phyloP scores from a whole-genome alignment of 2,888 invertebrate species.

The Cinara cedri region DNA sequence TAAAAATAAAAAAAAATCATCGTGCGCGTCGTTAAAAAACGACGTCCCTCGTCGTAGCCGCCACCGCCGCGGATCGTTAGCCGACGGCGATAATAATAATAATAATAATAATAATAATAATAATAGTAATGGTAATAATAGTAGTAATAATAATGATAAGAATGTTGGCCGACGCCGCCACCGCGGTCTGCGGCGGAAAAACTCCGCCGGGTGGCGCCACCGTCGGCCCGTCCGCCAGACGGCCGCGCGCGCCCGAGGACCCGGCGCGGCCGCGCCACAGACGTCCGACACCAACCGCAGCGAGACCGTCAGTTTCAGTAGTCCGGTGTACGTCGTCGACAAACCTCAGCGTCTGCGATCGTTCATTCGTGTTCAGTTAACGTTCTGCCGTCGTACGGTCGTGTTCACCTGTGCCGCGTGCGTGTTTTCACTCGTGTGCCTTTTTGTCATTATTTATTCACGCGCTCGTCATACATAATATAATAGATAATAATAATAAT shows the following conservation, averaged over 20 bases:
- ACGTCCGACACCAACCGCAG: background rate
- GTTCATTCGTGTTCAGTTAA: background rate
- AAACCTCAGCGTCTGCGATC: background rate
- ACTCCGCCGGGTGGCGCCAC: conserved; percentile 11
- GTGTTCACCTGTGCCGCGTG: conserved; percentile 25
- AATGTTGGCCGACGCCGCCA: background rate
- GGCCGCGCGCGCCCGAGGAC: conserved; percentile 7
- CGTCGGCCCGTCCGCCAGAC: background rate
- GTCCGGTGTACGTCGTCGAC: conserved; percentile 53
- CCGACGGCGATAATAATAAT: conserved; percentile 15
- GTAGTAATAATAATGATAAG: background rate
- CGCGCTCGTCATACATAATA: background rate
- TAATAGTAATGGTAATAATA: no score
- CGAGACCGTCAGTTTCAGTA: background rate
- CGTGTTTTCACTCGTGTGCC: background rate
- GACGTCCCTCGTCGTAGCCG: conserved; percentile 3
- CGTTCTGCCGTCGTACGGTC: background rate
- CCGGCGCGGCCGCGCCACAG: background rate
- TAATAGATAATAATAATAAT: no score
- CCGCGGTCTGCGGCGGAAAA: background rate
- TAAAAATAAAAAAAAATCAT: conserved; percentile 17
- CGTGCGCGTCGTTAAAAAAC: background rate
- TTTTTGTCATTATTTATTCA: background rate
- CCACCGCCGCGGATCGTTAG: conserved; percentile 34
- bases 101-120: conserved; percentile 9